A percentile compares a stretch with the other conserved stretches of the same genome.
Evolutionary conservation across 2,888 invertebrate genomes (phyloP).

Genomic region (Bombyx huttoni): DNA sequence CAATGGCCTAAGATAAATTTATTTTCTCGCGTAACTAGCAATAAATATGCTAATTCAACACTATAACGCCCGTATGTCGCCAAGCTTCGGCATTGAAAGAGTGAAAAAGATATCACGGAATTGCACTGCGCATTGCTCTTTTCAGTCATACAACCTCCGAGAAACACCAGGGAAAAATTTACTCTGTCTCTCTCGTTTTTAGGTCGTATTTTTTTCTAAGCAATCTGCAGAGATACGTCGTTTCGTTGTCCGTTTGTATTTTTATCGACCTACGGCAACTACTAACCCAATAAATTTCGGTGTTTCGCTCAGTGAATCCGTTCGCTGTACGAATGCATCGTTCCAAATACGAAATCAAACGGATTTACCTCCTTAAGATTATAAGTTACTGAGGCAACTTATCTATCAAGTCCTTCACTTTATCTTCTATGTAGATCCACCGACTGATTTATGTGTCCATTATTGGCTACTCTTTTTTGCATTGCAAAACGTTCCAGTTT

Average conservation of each 20-base stretch:
- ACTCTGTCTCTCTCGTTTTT: conserved; percentile 47
- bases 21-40: conserved; percentile 63
- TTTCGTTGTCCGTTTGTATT: conserved; percentile 45
- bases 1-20: conserved; percentile 63
- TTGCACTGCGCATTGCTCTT: conserved; percentile 70
- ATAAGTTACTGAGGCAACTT: conserved; percentile 26
- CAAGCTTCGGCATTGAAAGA: conserved; percentile 57
- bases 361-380: conserved; percentile 10
- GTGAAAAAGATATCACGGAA: conserved; percentile 71
- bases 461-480: conserved; percentile 13
- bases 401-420: conserved; percentile 12
- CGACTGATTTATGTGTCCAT: conserved; percentile 9
- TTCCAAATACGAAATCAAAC: conserved; percentile 51
- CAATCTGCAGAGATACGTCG: conserved; percentile 49
- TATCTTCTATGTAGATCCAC: conserved; percentile 7
- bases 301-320: conserved; percentile 70
- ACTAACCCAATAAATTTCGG: conserved; percentile 73
- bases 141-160: conserved; percentile 59
- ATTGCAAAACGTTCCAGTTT: conserved; percentile 15
- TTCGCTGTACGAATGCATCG: conserved; percentile 68
- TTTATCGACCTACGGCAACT: conserved; percentile 72
- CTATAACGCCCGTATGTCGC: conserved; percentile 71
- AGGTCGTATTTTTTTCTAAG: conserved; percentile 51
- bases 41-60: conserved; percentile 70
- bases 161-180: conserved; percentile 40